Percentiles rank a stretch among this genome's conserved stretches.
Conservation (phyloP, 1,140 invertebrate species). For the Panagrolaimus sp. region DNA sequence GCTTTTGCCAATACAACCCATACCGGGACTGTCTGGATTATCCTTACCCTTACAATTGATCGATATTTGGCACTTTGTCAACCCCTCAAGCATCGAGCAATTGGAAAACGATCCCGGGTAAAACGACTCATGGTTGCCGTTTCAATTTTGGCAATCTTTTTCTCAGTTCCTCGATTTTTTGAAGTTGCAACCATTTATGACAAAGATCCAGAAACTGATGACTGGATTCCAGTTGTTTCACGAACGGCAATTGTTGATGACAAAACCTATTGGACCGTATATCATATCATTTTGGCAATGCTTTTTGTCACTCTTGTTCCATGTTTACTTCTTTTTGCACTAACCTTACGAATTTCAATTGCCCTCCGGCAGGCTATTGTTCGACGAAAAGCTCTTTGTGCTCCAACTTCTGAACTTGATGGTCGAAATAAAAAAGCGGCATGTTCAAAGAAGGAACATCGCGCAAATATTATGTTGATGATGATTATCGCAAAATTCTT, state of each 20-base stretch:
- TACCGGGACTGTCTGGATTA: constrained; percentile 55
- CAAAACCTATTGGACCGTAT: constrained; percentile 50
- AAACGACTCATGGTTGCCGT: constrained; percentile 50
- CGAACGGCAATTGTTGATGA: constrained; percentile 47
- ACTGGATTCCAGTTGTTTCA: constrained; percentile 29
- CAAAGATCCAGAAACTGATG: neutral
- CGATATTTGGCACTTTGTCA: constrained; percentile 53
- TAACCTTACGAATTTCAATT: constrained; percentile 52
- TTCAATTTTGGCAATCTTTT: constrained; percentile 46
- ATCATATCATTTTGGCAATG: constrained; percentile 51
- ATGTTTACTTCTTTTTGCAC: constrained; percentile 50
- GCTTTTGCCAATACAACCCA: constrained; percentile 55
- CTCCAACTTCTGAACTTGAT: constrained; percentile 30
- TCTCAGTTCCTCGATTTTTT: constrained; percentile 53
- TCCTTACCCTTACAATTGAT: constrained; percentile 53
- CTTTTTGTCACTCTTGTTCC: constrained; percentile 54
- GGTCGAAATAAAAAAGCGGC: constrained; percentile 30
- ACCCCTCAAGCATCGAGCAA: constrained; percentile 51
- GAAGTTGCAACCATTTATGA: constrained; percentile 43
- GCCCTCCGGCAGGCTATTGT: constrained; percentile 39
- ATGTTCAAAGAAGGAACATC: constrained; percentile 50
- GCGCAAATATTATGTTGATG: constrained; percentile 53
- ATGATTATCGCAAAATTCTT: constrained; percentile 54
- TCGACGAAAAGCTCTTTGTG: constrained; percentile 44
- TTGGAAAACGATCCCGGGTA: constrained; percentile 48